Evolutionary conservation across 2,888 invertebrate species (phyloP), one percentile per base, ranked within the genome.

Genomic region (Watsonalla cultraria): DNA sequence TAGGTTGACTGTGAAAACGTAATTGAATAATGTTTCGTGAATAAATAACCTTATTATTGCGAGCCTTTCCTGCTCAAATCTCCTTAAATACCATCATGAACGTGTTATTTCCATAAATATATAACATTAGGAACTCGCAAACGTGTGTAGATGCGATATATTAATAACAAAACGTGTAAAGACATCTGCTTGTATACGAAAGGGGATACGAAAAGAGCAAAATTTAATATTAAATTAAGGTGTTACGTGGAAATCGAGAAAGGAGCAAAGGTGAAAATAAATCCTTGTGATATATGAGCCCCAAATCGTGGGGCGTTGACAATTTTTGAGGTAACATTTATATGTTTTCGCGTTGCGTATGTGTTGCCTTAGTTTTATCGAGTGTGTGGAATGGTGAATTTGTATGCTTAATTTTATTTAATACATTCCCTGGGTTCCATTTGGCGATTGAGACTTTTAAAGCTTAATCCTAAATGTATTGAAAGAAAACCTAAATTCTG

Each of bases 221-320:
- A 85, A 89, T 90, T 89, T 89, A 87, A 88, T 89, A 90, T 89
- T 89, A 89, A 90, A 90, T 90, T 90, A 90, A 88, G 87, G 86
- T 81, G 85, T 88, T 86, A 82, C 79, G 82, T 80, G 77, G 76
- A 84, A 87, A 89, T 89, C 86, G 89, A 86, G 88, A 81, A 82
- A 78, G 80, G 80, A 72, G 79, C 81, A 75, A 77, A 86, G 87
- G 84, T 83, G 82, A 77, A 74, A 82, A 89, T 90, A 90, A 90
- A 90, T 90, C 88, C 84, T 77, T 62, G 72, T 89, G 87, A 89
- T 89, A 87, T 88, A 89, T 80, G 85, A 72, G 78, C 66, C 65
- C 66, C 71, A 76, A 76, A 81, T 81, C 77, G 77, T 62, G 68
- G 67, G 67, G 70, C 76, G 88, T 82, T 88, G 90, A 88, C 89